Evolutionary conservation across 35 echinoderm and acorn worm genomes (phyloP), one percentile per base, ranked within the genome.

Genomic region (Lytechinus variegatus): DNA sequence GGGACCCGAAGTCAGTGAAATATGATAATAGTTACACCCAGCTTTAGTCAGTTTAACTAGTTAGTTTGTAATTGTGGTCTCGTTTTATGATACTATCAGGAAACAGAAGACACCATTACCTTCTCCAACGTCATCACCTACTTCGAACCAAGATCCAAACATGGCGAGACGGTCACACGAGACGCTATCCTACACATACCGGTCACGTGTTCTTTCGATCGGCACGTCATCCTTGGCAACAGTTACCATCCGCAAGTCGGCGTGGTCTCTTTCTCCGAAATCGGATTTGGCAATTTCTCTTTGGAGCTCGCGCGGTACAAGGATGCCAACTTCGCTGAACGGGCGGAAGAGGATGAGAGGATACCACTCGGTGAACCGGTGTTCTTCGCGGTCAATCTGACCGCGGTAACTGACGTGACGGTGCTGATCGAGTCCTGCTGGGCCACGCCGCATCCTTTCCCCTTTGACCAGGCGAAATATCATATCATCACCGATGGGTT

Each of bases 61-160:
- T 44, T 44, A 0, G 33, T 44, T 44, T 44, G 33, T 44, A 44
- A 1, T 44, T 44, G 33, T 44, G 33, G 33, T 44, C 33, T 44
- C 33, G 33, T 44, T 44, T 60, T 60, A 60, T 16, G 52, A 44
- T 52, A 90, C 10, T 28, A 90, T 11, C 53, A 93, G 92, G 92
- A 55, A 93, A 93, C 92, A 13, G 92, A 93, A 13, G 55, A 57
- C 92, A 93, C 53, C 1, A 55, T 93, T n/a, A 93, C 54, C 13
- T 93, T 93, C 92, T 93, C 92, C 0, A 93, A 93, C 55, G 92
- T 93, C 27, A n/a, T 93, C 29, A 93, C 92, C 9, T 93, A 93
- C 54, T 93, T 55, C 24, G 54, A 27, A 27, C 92, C 92, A 7
- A 9, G 55, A 19, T 55, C 92, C 52, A 4, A 13, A 27, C 29